A percentile compares a stretch with the other conserved stretches of the same genome.
Conservation (phyloP, 2,888 invertebrate genomes). For the Nomada hirtipes region DNA sequence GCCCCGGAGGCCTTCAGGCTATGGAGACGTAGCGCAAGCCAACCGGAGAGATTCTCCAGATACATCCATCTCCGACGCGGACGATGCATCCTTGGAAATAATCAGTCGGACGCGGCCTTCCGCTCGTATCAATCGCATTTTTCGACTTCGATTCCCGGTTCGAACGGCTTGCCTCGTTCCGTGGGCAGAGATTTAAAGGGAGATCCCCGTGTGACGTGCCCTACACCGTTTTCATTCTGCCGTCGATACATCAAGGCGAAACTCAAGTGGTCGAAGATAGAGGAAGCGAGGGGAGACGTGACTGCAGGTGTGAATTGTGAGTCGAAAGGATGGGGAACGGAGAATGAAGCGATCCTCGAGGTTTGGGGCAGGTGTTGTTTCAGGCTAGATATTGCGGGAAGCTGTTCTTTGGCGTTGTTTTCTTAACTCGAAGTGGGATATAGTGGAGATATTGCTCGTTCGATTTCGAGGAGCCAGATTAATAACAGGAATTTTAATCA, state of each 20-base stretch:
- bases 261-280: neutral
- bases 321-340: neutral
- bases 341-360: neutral
- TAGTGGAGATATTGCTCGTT: too few species aligned
- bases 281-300: neutral
- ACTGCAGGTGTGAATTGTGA: slow-evolving; percentile 12
- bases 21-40: slow-evolving; percentile 63
- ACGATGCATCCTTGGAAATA: slow-evolving; percentile 70
- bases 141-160: slow-evolving; percentile 18
- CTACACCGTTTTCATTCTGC: slow-evolving; percentile 10
- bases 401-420: too few species aligned
- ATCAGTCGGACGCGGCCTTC: slow-evolving; percentile 62
- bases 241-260: slow-evolving; percentile 11
- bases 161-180: neutral
- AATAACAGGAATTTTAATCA: too few species aligned
- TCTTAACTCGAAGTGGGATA: too few species aligned
- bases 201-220: neutral
- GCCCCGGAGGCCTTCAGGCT: slow-evolving; percentile 50
- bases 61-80: slow-evolving; percentile 59
- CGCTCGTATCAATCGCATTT: slow-evolving; percentile 55
- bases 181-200: slow-evolving; percentile 4
- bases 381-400: too few species aligned
- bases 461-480: too few species aligned
- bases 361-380: neutral
- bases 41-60: slow-evolving; percentile 65